Conservation (phyloP, 1,140 invertebrate species). For the Rhysida immarginata region DNA sequence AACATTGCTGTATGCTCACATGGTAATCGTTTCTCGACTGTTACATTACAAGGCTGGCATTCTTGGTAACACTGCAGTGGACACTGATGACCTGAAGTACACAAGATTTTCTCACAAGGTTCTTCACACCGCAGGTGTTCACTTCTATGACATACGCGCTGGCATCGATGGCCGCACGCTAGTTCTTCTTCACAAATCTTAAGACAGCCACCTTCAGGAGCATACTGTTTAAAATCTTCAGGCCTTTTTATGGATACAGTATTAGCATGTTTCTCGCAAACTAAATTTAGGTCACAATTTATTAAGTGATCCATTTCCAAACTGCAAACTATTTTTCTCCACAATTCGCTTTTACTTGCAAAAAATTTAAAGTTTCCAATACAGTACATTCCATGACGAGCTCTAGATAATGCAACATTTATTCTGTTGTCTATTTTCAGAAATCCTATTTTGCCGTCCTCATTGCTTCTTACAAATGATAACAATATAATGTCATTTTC, state of each 20-base stretch:
- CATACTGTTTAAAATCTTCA: constrained; percentile 24
- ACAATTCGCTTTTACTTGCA: not conserved
- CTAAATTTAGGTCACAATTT: constrained; percentile 10
- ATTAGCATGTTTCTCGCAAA: constrained; percentile 31
- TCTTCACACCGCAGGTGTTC: not conserved
- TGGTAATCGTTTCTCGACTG: not conserved
- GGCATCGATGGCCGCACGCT: constrained; percentile 16
- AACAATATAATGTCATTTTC: constrained; percentile 21
- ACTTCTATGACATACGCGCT: constrained; percentile 11
- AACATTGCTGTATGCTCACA: constrained; percentile 1
- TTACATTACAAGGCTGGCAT: constrained; percentile 14
- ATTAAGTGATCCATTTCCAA: not conserved
- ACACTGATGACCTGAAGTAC: constrained; percentile 9
- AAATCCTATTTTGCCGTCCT: constrained; percentile 14
- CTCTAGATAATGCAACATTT: constrained; percentile 18
- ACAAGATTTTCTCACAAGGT: constrained; percentile 9
- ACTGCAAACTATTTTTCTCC: not conserved
- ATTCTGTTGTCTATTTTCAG: constrained; percentile 17
- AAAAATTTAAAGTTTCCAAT: constrained; percentile 16
- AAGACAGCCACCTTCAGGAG: constrained; percentile 31
- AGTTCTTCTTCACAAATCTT: constrained; percentile 21
- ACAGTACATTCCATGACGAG: constrained; percentile 13
- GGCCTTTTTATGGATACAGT: constrained; percentile 12
- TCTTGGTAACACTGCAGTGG: constrained; percentile 5
- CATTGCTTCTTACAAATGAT: constrained; percentile 19